These are phyloP conservation scores for Turnix velox DNA, from an alignment of 2,113 vertebrate species.

Conservation along the genomic window DNA sequence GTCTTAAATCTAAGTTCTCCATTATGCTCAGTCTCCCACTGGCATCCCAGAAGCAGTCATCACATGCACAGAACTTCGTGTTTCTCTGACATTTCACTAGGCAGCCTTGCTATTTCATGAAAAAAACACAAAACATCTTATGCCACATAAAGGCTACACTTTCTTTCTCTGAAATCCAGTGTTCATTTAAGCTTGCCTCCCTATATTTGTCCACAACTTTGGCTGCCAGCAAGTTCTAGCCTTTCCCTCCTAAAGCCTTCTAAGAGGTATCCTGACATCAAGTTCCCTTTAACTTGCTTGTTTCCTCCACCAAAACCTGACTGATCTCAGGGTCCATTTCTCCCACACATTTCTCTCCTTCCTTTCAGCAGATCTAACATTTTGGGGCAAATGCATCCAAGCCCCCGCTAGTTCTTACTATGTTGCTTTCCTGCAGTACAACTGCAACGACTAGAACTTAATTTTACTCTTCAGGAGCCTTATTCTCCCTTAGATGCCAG, in stretches of 20 bases:
- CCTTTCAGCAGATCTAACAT: background rate
- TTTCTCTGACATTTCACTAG: background rate
- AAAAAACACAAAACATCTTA: background rate
- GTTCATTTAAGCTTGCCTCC: background rate
- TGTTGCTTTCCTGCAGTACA: background rate
- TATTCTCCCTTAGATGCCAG: background rate
- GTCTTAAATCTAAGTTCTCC: too few species aligned
- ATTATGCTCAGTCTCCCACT: background rate
- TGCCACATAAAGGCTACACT: slow-evolving; percentile 29
- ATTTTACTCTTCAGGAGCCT: background rate
- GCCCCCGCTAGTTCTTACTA: background rate
- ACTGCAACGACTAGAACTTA: background rate
- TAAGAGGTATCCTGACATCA: background rate
- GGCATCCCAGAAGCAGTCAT: background rate
- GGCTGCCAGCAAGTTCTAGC: background rate
- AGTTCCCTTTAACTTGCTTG: background rate
- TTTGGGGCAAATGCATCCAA: background rate
- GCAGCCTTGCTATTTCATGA: background rate
- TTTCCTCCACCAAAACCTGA: background rate
- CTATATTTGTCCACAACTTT: background rate
- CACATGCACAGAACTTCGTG: background rate
- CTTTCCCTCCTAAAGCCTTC: background rate
- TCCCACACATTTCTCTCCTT: background rate
- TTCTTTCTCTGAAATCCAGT: background rate
- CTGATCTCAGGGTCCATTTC: background rate